Evolutionary conservation across 2,797 vertebrate genomes (phyloP), one percentile per base, ranked within the genome.

Genomic region (Sebastes kiyomatsui): DNA sequence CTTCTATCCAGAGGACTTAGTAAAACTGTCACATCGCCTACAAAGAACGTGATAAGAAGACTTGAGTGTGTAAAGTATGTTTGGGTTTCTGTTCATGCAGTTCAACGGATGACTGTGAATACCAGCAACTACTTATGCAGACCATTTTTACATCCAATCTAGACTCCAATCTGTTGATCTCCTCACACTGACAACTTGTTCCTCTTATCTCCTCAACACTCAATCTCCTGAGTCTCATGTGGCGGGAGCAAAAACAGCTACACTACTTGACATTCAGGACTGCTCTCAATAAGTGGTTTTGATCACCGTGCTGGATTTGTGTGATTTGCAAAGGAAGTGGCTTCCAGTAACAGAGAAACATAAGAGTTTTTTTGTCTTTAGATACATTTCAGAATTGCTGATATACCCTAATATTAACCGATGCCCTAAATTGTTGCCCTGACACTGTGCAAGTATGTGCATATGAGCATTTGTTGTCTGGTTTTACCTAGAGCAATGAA

Each of bases 81-180:
- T 42, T 68, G 32, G 16, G 11, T 74, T 78, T 69, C n/a, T 70
- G 23, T 60, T 75, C 38, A 64, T 79, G 49, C 54, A 33, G 32
- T 62, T 2, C 1, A 49, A 38, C 12, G 74, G 75, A 83, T 83
- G 49, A n/a, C 49, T 76, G 65, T 72, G 75, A 88, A 69, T 58
- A 71, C 79, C 77, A 75, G 62, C n/a, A 76, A 38, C 66, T 81
- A 80, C 77, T 87, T 84, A 73, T 79, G 75, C 72, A 76, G 74
- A 32, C 56, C 23, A 54, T 76, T 88, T 88, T 78, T 81, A 80
- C 69, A 79, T 75, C 73, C 72, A 80, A 72, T 88, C 78, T 70
- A 52, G 79, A 55, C 69, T 75, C 71, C 77, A 81, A 82, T 85
- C 83, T 83, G 75, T 87, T 85, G 79, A 90, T 92, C 88, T 89